Evolutionary conservation across 37 sponge, comb jelly and placozoan genomes (phyloP).

Genomic region (Aplysina aerophoba): DNA sequence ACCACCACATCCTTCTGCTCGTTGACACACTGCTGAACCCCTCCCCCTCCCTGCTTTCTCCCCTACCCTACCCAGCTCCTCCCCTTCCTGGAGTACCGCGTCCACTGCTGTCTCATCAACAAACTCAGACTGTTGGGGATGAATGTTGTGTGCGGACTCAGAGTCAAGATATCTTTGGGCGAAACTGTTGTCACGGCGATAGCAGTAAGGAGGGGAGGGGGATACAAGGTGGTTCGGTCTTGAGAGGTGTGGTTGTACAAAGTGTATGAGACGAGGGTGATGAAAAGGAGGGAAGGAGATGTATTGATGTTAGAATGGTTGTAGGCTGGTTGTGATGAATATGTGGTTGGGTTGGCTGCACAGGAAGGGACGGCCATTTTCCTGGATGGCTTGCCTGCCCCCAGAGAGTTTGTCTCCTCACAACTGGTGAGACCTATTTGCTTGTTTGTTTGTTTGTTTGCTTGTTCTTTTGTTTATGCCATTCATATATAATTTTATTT

Average conservation of each 20-base stretch:
- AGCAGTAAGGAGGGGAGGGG: constrained; percentile 58
- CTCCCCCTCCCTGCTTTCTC: not conserved
- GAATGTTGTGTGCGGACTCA: constrained; percentile 75
- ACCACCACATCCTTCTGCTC: not conserved
- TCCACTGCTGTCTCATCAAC: constrained; percentile 70
- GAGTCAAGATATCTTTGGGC: constrained; percentile 60
- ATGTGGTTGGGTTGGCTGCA: not conserved
- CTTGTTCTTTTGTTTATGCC: not conserved
- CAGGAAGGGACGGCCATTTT: constrained; percentile 81
- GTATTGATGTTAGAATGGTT: not conserved
- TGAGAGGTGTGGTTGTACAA: too few relatives aligned
- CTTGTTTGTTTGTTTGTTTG: not conserved
- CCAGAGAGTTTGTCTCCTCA: constrained; percentile 13
- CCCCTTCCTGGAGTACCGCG: constrained; percentile 77
- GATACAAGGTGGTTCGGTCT: not conserved
- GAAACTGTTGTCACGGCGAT: constrained; percentile 69
- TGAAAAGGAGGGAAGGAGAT: too few relatives aligned
- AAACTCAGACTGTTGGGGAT: constrained; percentile 71
- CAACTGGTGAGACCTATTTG: not conserved
- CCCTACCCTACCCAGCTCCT: constrained; percentile 48
- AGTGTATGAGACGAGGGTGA: too few relatives aligned
- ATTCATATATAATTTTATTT: too few relatives aligned
- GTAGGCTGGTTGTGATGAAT: not conserved
- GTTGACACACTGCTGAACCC: not conserved
- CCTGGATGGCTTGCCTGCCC: constrained; percentile 77